Percentiles rank a stretch among this genome's conserved stretches.
Evolutionary conservation across 2,113 vertebrate species (phyloP).

Genomic region (Diadophis punctatus): DNA sequence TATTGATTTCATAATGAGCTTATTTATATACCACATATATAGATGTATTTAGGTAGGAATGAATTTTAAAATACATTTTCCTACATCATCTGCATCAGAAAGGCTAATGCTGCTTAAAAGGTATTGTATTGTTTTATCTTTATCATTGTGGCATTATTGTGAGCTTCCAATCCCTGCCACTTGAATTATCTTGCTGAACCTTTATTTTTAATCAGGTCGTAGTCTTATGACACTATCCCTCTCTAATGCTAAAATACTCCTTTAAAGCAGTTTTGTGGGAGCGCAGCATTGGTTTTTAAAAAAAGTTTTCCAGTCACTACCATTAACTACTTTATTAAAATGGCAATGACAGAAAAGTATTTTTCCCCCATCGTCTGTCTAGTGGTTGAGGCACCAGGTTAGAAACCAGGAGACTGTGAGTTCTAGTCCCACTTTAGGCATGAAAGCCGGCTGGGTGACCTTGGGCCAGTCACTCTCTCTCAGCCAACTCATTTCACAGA

Average conservation of each 20-base stretch:
- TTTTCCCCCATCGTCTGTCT: neutral
- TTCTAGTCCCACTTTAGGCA: neutral
- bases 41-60: neutral
- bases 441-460: neutral
- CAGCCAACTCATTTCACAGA: neutral
- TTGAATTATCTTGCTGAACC: neutral
- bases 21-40: neutral
- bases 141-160: neutral
- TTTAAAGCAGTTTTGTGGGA: neutral
- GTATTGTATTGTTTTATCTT: neutral
- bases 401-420: neutral
- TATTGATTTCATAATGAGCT: neutral
- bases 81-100: neutral
- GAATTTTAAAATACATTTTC: neutral
- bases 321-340: neutral
- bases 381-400: neutral
- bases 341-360: neutral
- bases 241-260: neutral
- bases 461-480: neutral
- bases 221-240: neutral
- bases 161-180: neutral
- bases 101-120: neutral
- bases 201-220: neutral
- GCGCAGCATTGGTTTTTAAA: neutral
- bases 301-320: neutral